phyloP scores from a whole-genome alignment of 2,797 vertebrate genomes.

The Pseudochromis fuscus region DNA sequence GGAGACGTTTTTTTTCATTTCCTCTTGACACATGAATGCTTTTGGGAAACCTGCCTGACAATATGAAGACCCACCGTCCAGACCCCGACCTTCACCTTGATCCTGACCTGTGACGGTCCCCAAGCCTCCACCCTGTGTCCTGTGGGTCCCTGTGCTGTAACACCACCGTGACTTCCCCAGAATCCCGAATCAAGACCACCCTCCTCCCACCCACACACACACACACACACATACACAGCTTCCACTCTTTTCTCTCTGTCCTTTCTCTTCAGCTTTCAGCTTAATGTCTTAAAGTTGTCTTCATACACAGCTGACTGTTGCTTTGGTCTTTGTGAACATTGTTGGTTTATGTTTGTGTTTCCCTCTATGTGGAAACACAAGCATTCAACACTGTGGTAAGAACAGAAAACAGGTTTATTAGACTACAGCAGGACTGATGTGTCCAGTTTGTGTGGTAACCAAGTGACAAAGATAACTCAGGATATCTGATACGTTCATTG shows the following conservation, averaged over 20 bases:
- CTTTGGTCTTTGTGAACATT: neutral
- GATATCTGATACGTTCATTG: constrained; percentile 10
- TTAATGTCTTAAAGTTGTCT: neutral
- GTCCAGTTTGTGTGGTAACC: constrained; percentile 20
- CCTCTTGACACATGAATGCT: constrained; percentile 41
- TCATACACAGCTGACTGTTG: constrained; percentile 7
- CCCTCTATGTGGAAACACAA: neutral
- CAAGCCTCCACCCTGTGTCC: constrained; percentile 16
- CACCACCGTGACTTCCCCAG: constrained; percentile 22
- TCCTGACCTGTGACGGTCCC: constrained; percentile 29
- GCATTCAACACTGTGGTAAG: constrained; percentile 19
- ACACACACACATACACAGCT: constrained; percentile 15
- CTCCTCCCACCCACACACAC: constrained; percentile 6
- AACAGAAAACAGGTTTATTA: constrained; percentile 33
- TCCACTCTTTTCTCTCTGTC: constrained; percentile 20
- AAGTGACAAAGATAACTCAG: constrained; percentile 1
- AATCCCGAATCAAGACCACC: constrained; percentile 4
- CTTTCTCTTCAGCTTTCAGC: constrained; percentile 32
- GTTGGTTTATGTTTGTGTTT: neutral
- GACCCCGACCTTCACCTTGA: constrained; percentile 20
- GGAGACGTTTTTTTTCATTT: too few relatives aligned
- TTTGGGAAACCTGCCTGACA: constrained; percentile 74
- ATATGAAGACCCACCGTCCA: constrained; percentile 28
- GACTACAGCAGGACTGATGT: neutral
- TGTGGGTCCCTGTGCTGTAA: constrained; percentile 46